phyloP scores from a whole-genome alignment of 23 tunicate species.

The Diplosoma virens region DNA sequence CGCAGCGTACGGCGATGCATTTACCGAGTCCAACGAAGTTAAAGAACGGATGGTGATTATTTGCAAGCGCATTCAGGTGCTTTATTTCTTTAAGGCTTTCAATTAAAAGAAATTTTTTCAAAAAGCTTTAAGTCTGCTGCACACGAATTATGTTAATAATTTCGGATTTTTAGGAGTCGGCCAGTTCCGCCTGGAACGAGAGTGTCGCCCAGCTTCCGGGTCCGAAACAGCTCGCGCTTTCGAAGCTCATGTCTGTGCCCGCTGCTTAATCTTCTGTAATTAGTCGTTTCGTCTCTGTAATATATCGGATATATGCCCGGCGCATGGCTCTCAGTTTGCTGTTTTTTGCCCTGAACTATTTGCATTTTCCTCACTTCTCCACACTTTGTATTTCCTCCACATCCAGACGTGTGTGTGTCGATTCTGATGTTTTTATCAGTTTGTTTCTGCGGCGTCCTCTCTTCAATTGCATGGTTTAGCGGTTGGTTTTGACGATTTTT shows the following conservation, averaged over 20 bases:
- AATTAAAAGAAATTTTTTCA: background rate
- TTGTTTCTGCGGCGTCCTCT: too few relatives aligned
- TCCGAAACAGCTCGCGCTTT: slow-evolving; percentile 47
- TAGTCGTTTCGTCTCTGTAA: too few relatives aligned
- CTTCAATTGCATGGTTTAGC: too few relatives aligned
- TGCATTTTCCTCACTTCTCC: too few relatives aligned
- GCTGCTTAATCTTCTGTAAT: too few relatives aligned
- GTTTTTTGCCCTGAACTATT: too few relatives aligned
- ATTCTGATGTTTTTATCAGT: too few relatives aligned
- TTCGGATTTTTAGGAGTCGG: slow-evolving; percentile 42
- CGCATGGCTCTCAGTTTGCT: too few relatives aligned
- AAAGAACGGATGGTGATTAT: slow-evolving; percentile 43
- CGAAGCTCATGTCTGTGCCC: slow-evolving; percentile 29
- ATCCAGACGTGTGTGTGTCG: too few relatives aligned
- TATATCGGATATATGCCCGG: too few relatives aligned
- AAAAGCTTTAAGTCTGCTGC: background rate
- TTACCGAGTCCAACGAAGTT: slow-evolving; percentile 56
- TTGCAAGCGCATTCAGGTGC: slow-evolving; percentile 74
- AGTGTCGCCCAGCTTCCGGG: slow-evolving; percentile 35
- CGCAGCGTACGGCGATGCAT: slow-evolving; percentile 73
- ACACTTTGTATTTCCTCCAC: too few relatives aligned
- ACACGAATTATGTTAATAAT: background rate
- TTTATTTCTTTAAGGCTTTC: background rate
- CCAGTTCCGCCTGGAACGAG: slow-evolving; percentile 33
- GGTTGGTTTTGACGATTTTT: too few relatives aligned